These are phyloP conservation scores for Leucophenga maculata DNA, from an alignment of 2,888 invertebrate genomes.

Conservation along the genomic window DNA sequence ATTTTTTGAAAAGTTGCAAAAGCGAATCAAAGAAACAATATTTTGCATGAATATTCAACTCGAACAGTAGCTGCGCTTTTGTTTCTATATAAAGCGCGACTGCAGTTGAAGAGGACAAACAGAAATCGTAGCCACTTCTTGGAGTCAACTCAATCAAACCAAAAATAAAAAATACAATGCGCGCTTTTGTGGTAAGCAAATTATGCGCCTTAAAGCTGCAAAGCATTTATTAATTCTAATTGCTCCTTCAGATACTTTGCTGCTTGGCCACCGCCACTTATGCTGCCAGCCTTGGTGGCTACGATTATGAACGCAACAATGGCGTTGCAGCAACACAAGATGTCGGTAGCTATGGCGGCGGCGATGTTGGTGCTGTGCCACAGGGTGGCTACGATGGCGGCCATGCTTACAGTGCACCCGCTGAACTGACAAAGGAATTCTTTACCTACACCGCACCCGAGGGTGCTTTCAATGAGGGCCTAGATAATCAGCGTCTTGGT, in stretches of 20 bases:
- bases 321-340: background rate
- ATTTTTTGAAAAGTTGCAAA: conserved; percentile 22
- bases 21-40: background rate
- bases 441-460: conserved; percentile 66
- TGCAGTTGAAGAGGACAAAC: background rate
- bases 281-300: conserved; percentile 44
- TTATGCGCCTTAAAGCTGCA: background rate
- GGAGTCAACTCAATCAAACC: background rate
- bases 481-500: conserved; percentile 45
- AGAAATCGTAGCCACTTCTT: conserved; percentile 30
- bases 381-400: no score
- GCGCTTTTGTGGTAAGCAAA: conserved; percentile 69
- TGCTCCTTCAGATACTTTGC: conserved; percentile 45
- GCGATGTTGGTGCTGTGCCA: no score
- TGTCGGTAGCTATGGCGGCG: no score
- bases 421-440: conserved; percentile 59
- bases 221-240: background rate
- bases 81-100: conserved; percentile 34
- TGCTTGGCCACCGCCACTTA: conserved; percentile 41
- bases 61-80: background rate
- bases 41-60: conserved; percentile 19
- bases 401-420: conserved; percentile 19
- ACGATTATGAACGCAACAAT: conserved; percentile 42
- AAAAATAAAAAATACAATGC: conserved; percentile 75
- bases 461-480: conserved; percentile 56